These are phyloP conservation scores for Phocoena phocoena DNA, from an alignment of 2,113 vertebrate genomes.

Conservation along the genomic window DNA sequence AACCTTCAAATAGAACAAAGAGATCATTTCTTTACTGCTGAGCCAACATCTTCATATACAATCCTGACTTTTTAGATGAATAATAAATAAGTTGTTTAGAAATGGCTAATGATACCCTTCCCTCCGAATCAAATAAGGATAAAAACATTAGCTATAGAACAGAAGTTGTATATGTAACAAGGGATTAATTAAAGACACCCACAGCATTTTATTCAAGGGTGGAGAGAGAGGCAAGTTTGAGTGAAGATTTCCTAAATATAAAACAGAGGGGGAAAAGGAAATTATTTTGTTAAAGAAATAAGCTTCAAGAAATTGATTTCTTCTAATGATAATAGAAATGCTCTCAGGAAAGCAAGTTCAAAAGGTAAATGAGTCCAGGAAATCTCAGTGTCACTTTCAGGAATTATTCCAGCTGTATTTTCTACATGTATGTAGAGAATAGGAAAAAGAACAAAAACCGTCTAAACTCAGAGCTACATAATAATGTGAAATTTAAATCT, in stretches of 20 bases:
- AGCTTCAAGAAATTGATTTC: conserved; percentile 65
- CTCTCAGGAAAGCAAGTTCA: conserved; percentile 66
- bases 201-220: background rate
- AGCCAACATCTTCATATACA: background rate
- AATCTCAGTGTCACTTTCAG: conserved; percentile 3
- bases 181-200: background rate
- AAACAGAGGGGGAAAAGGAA: background rate
- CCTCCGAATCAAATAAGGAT: background rate
- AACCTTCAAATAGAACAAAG: background rate
- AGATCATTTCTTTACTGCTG: background rate
- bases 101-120: background rate
- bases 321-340: conserved; percentile 57
- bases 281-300: conserved; percentile 30
- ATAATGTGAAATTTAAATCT: conserved; percentile 49
- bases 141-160: background rate
- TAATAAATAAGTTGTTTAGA: conserved; percentile 6
- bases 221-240: background rate
- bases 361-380: conserved; percentile 63
- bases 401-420: conserved; percentile 56
- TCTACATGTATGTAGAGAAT: conserved; percentile 43
- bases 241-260: conserved; percentile 33
- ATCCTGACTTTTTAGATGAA: background rate
- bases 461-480: conserved; percentile 38
- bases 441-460: conserved; percentile 43
- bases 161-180: background rate